These are phyloP conservation scores for Rhabdomys pumilio DNA, from an alignment of 2,797 vertebrate genomes.

Conservation along the genomic window DNA sequence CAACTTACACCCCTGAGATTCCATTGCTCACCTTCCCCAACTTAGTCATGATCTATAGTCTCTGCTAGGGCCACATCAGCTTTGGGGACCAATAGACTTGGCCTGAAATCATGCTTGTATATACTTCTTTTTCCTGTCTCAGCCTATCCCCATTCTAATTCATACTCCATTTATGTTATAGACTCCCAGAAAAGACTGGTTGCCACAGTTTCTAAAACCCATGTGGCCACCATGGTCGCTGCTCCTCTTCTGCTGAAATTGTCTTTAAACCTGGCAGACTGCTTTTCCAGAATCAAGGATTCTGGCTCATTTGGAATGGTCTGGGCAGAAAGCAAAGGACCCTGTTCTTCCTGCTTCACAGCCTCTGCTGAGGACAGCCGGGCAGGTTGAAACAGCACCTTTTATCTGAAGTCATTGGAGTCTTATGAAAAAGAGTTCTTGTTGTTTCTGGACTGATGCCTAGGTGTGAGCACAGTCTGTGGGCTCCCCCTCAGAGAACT, in stretches of 20 bases:
- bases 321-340: neutral
- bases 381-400: slow-evolving; percentile 57
- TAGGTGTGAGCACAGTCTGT: neutral
- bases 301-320: neutral
- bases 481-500: neutral
- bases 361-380: neutral
- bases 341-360: slow-evolving; percentile 65
- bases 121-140: neutral
- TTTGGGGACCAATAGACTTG: neutral
- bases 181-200: neutral
- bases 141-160: neutral
- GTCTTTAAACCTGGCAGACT: neutral
- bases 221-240: fast-evolving
- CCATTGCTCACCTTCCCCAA: neutral
- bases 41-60: neutral
- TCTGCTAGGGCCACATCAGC: neutral
- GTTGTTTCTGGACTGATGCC: slow-evolving; percentile 30
- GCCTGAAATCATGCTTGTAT: neutral
- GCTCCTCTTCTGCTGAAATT: neutral
- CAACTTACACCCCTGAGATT: neutral
- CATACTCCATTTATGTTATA: neutral
- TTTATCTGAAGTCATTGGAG: slow-evolving; percentile 35
- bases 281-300: neutral
- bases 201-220: neutral
- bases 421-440: slow-evolving; percentile 17